Base-by-base conservation (phyloP, 2,888 invertebrate genomes). In the Parochlus steinenii region DNA sequence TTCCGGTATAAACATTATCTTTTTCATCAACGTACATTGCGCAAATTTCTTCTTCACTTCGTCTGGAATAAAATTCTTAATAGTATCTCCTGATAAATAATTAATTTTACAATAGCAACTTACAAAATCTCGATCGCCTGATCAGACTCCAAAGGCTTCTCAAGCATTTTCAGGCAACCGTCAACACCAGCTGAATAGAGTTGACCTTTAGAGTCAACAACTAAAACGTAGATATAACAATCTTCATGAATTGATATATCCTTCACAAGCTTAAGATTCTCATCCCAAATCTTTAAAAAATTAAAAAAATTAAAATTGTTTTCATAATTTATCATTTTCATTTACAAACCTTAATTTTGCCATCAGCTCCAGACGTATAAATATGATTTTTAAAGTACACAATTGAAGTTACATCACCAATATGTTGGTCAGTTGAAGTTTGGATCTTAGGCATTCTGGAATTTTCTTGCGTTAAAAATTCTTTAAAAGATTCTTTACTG, bases 331-430 rank as follows among this genome's bases (percentile, higher is more conserved):
- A 5, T 24, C 12, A 6, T 6, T 11, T 5, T 5, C n/a, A 12
- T 7, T 14, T 43, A 34, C 40, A 47, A 46, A 60, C 58, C 43
- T 54, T 55, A 38, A 59, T 55, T 49, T 53, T 55, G 15, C 59
- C 58, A 48, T 59, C 59, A n/a, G 55, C 54, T 8, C 60, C 59
- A 24, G 56, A 55, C 29, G 53, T 53, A 42, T 53, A 56, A 33
- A 58, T 43, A 43, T 51, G 46, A 32, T 48, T 47, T 27, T 52
- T 44, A 27, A 44, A 47, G 41, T 48, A 56, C 22, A 45, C 43
- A 38, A 58, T 40, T 39, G 52, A 52, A 27, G 51, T 50, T 36
- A 50, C 52, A 45, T 60, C 59, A 16, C 56, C 57, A 40, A 54
- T 53, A 39, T 59, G 59, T 17, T 32, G 26, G 7, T 38, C 42